Evolutionary conservation across 1,140 invertebrate species (phyloP), one percentile per base, ranked within the genome.

Genomic region (Scaptomyza montana): DNA sequence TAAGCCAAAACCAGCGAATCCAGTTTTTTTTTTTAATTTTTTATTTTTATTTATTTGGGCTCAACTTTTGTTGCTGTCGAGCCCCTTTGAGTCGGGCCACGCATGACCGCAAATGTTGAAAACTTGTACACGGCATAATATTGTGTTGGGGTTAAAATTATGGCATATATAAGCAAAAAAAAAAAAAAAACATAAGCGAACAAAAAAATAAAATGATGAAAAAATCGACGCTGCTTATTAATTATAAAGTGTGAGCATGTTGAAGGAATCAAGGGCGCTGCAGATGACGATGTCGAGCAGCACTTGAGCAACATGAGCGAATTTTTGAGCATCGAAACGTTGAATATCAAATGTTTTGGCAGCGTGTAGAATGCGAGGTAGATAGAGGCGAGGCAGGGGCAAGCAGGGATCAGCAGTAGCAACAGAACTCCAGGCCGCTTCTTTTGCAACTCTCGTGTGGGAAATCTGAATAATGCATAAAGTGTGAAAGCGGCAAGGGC

Each of bases 381-480:
- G 51, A 25, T 5, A 30, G 25, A 19, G 5, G 45, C 28, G 56
- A 10, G 16, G 28, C 6, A 49, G 4, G 19, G 57, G 47, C 5
- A 51, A 25, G 21, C 9, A 33, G 30, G 13, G 21, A 25, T 25
- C 21, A 64, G 47, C 63, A 64, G 79, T 43, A 41, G 39, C 39
- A 12, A 3, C 39, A 53, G 43, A 25, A 30, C 21, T 51, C 16
- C 66, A 49, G 28, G 3, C 39, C 55, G 2, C 33, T 43, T 9
- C 13, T 47, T 50, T 9, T 67, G 33, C 33, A 43, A 49, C 55
- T 67, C 78, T 67, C 78, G 84, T 87, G 81, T 87, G 84, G 79
- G 84, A 87, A 89, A 89, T 82, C 84, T 87, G 82, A 87, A 87
- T 87, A 87, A 87, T 87, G 82, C 84, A 89, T 89, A 66, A 89